phyloP scores from a whole-genome alignment of 2,888 invertebrate species.

The Agrilus mali region DNA sequence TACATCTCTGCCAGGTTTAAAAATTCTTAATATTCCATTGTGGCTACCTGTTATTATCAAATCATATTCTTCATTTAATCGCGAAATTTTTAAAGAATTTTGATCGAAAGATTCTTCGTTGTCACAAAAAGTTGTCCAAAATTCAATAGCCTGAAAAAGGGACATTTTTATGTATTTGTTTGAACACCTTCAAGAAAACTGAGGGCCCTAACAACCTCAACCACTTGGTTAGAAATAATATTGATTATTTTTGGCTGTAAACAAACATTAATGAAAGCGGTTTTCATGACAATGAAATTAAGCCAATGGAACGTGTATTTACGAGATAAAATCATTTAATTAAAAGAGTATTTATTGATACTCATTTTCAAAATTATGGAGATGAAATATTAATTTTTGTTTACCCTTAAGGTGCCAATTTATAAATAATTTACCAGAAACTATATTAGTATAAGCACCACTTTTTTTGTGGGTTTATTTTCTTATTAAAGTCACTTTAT shows the following conservation, averaged over 20 bases:
- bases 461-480: too few species aligned
- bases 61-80: slow-evolving; percentile 48
- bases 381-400: too few species aligned
- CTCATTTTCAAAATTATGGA: too few species aligned
- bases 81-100: slow-evolving; percentile 36
- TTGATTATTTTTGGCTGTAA: slow-evolving; percentile 18
- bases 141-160: slow-evolving; percentile 78
- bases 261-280: slow-evolving; percentile 12
- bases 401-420: too few species aligned
- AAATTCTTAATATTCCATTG: slow-evolving; percentile 67
- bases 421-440: too few species aligned
- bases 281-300: neutral
- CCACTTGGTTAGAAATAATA: slow-evolving; percentile 17
- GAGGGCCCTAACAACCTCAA: neutral
- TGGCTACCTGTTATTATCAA: slow-evolving; percentile 72
- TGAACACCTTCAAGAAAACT: neutral
- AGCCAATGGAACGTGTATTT: neutral
- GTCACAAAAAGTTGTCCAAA: slow-evolving; percentile 72
- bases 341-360: neutral
- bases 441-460: too few species aligned
- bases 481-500: too few species aligned
- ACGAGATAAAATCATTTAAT: slow-evolving; percentile 3
- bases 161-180: slow-evolving; percentile 52
- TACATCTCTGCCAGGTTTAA: slow-evolving; percentile 44
- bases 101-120: slow-evolving; percentile 43